phyloP scores from a whole-genome alignment of 1,140 invertebrate genomes.

The Drosophila cardini region DNA sequence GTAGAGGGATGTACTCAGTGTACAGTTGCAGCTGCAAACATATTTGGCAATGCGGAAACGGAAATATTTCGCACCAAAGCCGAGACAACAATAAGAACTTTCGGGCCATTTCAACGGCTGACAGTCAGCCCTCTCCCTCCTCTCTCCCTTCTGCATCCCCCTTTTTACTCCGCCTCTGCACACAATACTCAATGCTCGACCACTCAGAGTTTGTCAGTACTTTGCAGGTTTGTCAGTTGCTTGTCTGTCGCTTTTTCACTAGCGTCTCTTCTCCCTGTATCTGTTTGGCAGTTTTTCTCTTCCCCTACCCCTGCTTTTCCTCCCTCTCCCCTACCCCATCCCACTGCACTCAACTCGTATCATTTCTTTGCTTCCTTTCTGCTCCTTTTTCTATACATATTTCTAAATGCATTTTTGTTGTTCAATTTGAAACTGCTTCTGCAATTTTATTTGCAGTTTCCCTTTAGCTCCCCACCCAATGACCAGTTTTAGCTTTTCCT shows the following conservation, averaged over 20 bases:
- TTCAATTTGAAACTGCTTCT: conserved; percentile 80
- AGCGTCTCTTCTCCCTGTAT: conserved; percentile 34
- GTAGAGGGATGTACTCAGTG: neutral
- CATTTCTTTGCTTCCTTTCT: conserved; percentile 28
- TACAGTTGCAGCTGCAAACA: conserved; percentile 63
- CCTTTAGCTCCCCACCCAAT: conserved; percentile 23
- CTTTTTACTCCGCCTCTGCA: neutral
- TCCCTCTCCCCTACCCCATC: conserved; percentile 12
- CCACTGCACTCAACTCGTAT: conserved; percentile 24
- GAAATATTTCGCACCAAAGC: conserved; percentile 79
- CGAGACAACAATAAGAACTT: conserved; percentile 68
- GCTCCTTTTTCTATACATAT: conserved; percentile 56
- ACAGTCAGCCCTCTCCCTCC: conserved; percentile 29
- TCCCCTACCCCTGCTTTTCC: conserved; percentile 6
- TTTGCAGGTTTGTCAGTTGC: conserved; percentile 57
- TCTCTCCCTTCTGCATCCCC: no score
- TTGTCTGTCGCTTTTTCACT: conserved; percentile 58
- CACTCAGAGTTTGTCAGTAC: conserved; percentile 55
- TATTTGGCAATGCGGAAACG: conserved; percentile 80
- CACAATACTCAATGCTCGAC: conserved; percentile 35
- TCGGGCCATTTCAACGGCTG: conserved; percentile 69
- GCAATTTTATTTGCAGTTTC: conserved; percentile 74
- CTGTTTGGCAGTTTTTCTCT: neutral
- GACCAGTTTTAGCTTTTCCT: conserved; percentile 12
- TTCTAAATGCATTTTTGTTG: conserved; percentile 83